Evolutionary conservation across 2,797 vertebrate genomes (phyloP), one percentile per base, ranked within the genome.

Genomic region (Acipenser oxyrinchus): DNA sequence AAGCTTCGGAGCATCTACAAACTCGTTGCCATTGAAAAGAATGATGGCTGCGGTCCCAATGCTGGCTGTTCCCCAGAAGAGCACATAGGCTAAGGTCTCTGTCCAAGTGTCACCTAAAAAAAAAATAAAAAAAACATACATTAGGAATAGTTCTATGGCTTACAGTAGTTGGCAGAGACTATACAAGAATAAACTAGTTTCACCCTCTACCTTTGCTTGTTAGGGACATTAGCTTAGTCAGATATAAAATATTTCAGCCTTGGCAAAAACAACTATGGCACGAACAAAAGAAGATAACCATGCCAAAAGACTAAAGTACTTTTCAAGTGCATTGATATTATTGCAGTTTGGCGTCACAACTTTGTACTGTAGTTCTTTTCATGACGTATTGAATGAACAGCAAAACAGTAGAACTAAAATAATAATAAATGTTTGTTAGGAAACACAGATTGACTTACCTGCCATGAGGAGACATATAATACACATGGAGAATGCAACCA

Each of bases 401-500:
- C 62, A 57, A 12, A 52, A 1, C 12, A 8, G 13, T 55, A 10
- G 50, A 68, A n/a, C n/a, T 13, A 48, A 63, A 53, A 60, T 50
- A 68, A 48, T 48, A 55, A 6, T 50, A 64, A 0, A 66, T 6
- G 6, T 53, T 60, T 49, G 12, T 8, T 1, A 63, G 5, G 8
- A 18, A 18, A 18, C 18, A 1, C 18, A 18, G 1, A 18, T 18
- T 37, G 37, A 87, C 94, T 94, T 89, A 98, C 96, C 96, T 63
- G 96, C 95, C 95, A 97, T 98, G 2, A 98, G 90, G 68, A 97
- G 81, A 73, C 94, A 98, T 84, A 98, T 97, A 81, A 98, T 97
- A 77, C 96, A 98, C 96, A 98, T 98, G 58, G 95, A 97, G 82
- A 98, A 98, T 18, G 96, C 96, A 65, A 98, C 96, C 23, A 98